Conservation (phyloP, 2,113 vertebrate species). For the Grammomys surdaster region DNA sequence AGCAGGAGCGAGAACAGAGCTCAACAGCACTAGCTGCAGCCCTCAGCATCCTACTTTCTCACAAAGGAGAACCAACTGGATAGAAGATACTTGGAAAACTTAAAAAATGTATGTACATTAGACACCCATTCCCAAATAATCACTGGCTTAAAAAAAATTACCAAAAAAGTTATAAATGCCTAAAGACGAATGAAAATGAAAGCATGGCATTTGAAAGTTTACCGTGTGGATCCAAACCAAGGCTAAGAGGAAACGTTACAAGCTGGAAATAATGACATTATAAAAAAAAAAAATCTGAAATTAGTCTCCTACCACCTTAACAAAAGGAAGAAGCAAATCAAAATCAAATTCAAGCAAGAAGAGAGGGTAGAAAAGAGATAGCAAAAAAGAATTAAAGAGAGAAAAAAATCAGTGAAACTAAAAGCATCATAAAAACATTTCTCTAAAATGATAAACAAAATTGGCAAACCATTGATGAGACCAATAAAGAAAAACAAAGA, state of each 20-base stretch:
- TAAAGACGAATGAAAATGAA: constrained; percentile 29
- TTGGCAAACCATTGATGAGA: constrained; percentile 1
- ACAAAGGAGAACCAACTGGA: neutral
- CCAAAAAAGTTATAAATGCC: neutral
- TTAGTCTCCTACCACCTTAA: neutral
- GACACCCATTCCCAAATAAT: neutral
- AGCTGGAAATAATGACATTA: neutral
- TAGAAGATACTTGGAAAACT: constrained; percentile 28
- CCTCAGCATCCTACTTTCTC: neutral
- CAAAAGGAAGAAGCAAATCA: neutral
- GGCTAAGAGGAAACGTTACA: neutral
- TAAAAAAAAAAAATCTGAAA: neutral
- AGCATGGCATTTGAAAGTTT: constrained; percentile 13
- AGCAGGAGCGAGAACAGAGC: neutral
- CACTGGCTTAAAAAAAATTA: neutral
- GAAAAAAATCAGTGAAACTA: neutral
- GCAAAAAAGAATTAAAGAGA: neutral
- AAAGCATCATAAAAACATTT: neutral
- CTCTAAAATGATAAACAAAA: constrained; percentile 40
- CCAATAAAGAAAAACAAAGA: neutral
- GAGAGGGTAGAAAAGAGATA: neutral
- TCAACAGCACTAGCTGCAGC: neutral
- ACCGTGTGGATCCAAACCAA: neutral
- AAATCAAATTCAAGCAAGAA: neutral
- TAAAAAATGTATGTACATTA: constrained; percentile 2